Evolutionary conservation across 2,888 invertebrate species (phyloP), one percentile per base, ranked within the genome.

Genomic region (Allophyes oxyacanthae): DNA sequence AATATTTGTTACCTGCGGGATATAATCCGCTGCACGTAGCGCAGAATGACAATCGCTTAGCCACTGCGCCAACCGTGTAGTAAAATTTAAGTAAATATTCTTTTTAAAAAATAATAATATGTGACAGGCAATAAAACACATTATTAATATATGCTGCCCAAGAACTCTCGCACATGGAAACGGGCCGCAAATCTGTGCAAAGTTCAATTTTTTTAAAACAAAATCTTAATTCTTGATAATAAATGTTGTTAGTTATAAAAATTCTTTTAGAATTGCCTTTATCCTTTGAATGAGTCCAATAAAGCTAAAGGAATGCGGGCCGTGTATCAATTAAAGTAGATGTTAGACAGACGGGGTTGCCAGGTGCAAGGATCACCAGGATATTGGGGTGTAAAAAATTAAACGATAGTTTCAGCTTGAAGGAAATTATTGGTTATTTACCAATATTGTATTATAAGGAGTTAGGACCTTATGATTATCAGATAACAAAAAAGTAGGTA

Each of bases 311-410:
- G 90, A 86, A 91, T 89, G 90, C 85, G 85, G 87, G 85, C 78
- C 85, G 78, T 84, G 83, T 87, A 87, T 90, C 90, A 92, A 90
- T 91, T 91, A 91, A 89, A 89, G 82, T 83, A 83, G 77, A 85
- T 81, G 88, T 89, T 88, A 87, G 85, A 83, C 78, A 79, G 82
- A 68, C 79, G 68, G 81, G 43, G 77, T 77, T 80, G 81, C 80
- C 82, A 75, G 75, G 81, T 81, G 56, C 41, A 57, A 38, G 13
- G 14, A 34, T 8, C 40, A 9, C 25, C 37, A 10, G 7, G 52
- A 44, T 40, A 11, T 26, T 9, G 10, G 32, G 50, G 28, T 38
- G 36, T 40, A 49, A 69, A 63, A 45, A 40, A 45, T n/a, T 0
- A 0, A 32, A 14, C 28, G 6, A 41, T 57, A 33, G 7, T 26